phyloP scores from a whole-genome alignment of 2,888 invertebrate genomes.

The Pristionchus maxplancki region DNA sequence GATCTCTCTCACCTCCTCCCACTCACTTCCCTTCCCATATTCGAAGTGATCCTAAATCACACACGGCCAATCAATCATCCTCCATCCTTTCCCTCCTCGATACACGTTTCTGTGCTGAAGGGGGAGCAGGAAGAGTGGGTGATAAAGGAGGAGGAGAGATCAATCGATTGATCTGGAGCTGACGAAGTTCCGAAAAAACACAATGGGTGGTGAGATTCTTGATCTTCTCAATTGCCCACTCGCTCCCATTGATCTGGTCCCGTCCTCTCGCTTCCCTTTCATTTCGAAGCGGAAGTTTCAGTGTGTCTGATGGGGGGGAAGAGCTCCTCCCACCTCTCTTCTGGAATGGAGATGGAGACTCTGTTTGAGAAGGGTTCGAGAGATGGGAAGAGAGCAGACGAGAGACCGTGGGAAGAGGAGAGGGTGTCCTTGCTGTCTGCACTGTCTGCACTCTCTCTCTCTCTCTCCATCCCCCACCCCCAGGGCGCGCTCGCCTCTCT shows the following conservation, averaged over 20 bases:
- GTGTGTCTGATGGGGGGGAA: neutral
- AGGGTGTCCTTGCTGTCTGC: slow-evolving; percentile 50
- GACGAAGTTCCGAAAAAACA: neutral
- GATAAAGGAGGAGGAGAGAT: neutral
- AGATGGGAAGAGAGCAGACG: neutral
- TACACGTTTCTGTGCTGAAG: slow-evolving; percentile 1
- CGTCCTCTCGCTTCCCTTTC: neutral
- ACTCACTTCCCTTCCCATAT: neutral
- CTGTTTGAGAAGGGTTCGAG: slow-evolving; percentile 30
- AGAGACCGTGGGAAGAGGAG: neutral
- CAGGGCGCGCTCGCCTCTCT: slow-evolving; percentile 53
- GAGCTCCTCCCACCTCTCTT: slow-evolving; percentile 25
- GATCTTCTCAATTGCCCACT: slow-evolving; percentile 18
- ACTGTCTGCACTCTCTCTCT: slow-evolving; percentile 53
- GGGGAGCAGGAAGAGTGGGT: neutral
- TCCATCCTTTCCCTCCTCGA: slow-evolving; percentile 13
- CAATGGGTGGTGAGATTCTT: slow-evolving; percentile 38
- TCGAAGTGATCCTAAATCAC: slow-evolving; percentile 45
- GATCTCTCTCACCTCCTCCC: slow-evolving; percentile 18
- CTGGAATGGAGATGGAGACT: slow-evolving; percentile 16
- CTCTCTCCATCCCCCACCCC: slow-evolving; percentile 51
- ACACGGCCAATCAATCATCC: slow-evolving; percentile 19
- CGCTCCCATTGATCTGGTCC: slow-evolving; percentile 31
- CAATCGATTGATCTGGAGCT: slow-evolving; percentile 13
- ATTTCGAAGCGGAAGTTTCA: slow-evolving; percentile 38